Evolutionary conservation across 1,140 invertebrate genomes (phyloP).

Genomic region (Lamellibrachia luymesi): DNA sequence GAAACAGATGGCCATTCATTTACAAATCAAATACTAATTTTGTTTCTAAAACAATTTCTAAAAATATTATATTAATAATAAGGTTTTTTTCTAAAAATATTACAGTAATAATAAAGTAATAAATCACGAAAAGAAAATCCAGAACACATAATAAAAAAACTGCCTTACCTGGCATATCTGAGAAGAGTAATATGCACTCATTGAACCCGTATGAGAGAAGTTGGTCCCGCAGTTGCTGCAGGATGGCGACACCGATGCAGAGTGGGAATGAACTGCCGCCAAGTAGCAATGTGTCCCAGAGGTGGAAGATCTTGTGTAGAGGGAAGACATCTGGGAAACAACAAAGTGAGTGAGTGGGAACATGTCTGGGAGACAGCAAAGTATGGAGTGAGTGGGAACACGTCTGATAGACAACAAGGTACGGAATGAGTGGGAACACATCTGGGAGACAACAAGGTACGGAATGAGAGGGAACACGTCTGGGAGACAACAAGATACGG

Average conservation of each 20-base stretch:
- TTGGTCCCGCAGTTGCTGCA: constrained; percentile 82
- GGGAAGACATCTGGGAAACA: constrained; percentile 87
- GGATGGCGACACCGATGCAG: constrained; percentile 89
- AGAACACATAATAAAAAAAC: not conserved
- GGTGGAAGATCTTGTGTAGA: constrained; percentile 93
- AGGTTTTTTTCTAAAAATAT: not conserved
- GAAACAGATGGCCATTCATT: too few relatives aligned
- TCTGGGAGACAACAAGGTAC: too few relatives aligned
- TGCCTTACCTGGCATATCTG: constrained; percentile 79
- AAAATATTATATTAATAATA: not conserved
- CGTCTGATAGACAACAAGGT: too few relatives aligned
- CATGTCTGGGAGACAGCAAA: not conserved
- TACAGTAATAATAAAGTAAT: not conserved
- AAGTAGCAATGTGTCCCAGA: constrained; percentile 95
- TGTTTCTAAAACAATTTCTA: too few relatives aligned
- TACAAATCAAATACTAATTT: too few relatives aligned
- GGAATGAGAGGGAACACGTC: too few relatives aligned
- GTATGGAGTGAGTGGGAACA: too few relatives aligned
- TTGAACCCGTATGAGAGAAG: constrained; percentile 90
- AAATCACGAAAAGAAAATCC: too few relatives aligned
- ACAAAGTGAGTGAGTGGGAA: constrained; percentile 19
- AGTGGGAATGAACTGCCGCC: constrained; percentile 92
- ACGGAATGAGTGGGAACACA: too few relatives aligned
- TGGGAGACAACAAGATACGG: too few relatives aligned
- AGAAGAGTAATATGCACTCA: constrained; percentile 95